phyloP scores from a whole-genome alignment of 2,797 vertebrate genomes.

The Pelochelys cantorii region DNA sequence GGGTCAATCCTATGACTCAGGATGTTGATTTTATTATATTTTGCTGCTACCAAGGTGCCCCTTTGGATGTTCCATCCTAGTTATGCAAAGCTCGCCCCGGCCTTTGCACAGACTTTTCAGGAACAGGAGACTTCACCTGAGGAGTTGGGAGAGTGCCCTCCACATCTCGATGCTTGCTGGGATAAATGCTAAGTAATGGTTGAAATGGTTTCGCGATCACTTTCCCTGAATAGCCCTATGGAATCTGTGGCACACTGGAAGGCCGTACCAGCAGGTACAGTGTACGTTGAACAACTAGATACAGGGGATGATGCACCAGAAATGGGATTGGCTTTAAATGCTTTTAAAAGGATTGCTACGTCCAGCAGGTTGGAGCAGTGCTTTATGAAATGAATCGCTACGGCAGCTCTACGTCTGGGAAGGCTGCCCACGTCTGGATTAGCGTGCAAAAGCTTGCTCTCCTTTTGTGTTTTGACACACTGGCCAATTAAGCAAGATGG shows the following conservation, averaged over 20 bases:
- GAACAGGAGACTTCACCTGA: not conserved
- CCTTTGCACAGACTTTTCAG: not conserved
- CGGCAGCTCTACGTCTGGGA: too few species aligned
- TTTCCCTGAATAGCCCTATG: not conserved
- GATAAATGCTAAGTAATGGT: not conserved
- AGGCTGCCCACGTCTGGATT: too few species aligned
- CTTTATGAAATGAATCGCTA: too few species aligned
- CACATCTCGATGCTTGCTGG: not conserved
- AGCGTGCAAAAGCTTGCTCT: not conserved
- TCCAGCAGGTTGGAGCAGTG: too few species aligned
- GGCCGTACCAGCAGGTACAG: not conserved
- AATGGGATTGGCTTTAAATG: too few species aligned
- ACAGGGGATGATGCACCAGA: too few species aligned
- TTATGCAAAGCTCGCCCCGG: not conserved
- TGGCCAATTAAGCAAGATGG: not conserved
- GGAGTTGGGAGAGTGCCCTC: not conserved
- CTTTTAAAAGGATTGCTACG: too few species aligned
- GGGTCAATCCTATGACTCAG: not conserved
- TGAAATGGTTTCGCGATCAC: not conserved
- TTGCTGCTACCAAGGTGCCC: not conserved
- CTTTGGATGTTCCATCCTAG: slow-evolving; percentile 6
- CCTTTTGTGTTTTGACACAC: not conserved
- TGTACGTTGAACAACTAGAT: not conserved
- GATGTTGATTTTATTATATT: not conserved
- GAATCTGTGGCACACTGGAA: not conserved